Evolutionary conservation across 2,888 invertebrate genomes (phyloP).

Genomic region (Torymus texanus): DNA sequence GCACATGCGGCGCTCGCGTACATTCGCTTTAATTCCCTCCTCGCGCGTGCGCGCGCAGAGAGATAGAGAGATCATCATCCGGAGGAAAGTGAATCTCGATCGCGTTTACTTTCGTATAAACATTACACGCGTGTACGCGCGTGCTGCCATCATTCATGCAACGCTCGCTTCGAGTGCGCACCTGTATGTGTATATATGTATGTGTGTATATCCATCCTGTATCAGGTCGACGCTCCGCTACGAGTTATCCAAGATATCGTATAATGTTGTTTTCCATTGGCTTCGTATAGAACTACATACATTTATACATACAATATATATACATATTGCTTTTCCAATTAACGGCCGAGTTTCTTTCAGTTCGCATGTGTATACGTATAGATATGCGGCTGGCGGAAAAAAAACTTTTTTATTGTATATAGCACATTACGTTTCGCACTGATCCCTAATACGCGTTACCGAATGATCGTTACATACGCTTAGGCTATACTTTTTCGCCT

Average conservation of each 20-base stretch:
- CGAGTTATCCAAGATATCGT: constrained; percentile 44
- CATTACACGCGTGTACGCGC: background rate
- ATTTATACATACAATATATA: background rate
- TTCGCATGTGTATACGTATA: too few relatives aligned
- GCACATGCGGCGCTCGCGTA: background rate
- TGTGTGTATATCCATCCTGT: constrained; percentile 18
- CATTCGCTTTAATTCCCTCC: constrained; percentile 29
- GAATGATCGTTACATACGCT: background rate
- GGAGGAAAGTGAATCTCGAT: constrained; percentile 54
- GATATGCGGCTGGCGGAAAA: too few relatives aligned
- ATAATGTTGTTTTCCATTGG: constrained; percentile 26
- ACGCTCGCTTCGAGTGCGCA: constrained; percentile 33
- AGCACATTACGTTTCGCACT: background rate
- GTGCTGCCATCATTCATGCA: constrained; percentile 43
- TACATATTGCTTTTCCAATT: background rate
- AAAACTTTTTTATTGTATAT: background rate
- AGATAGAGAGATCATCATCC: constrained; percentile 33
- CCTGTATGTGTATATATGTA: background rate
- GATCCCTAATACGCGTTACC: background rate
- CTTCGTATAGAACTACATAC: background rate
- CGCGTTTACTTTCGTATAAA: constrained; percentile 47
- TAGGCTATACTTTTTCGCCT: too few relatives aligned
- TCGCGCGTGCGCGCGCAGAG: background rate
- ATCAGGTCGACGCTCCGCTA: constrained; percentile 48
- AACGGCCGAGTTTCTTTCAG: background rate